A percentile compares a stretch with the other conserved stretches of the same genome.
phyloP scores from a whole-genome alignment of 2,888 invertebrate genomes.

The Diplazon laetatorius region DNA sequence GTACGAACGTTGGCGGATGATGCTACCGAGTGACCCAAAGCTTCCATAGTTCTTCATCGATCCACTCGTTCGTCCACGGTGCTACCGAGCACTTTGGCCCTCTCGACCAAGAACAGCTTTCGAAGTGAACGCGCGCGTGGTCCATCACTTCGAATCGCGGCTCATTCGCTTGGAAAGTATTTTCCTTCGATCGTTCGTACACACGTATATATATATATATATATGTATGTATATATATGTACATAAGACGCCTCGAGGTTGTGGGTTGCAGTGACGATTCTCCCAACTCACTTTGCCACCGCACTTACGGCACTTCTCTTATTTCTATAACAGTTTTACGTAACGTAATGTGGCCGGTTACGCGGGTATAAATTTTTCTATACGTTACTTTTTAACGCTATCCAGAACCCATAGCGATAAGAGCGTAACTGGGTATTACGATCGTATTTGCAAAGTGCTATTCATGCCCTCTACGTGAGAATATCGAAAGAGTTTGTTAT shows the following conservation, averaged over 20 bases:
- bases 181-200: conserved; percentile 45
- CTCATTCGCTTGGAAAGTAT: conserved; percentile 75
- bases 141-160: conserved; percentile 75
- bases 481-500: not conserved
- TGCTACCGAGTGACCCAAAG: conserved; percentile 11
- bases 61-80: conserved; percentile 20
- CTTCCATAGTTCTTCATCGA: conserved; percentile 53
- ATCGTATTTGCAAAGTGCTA: conserved; percentile 44
- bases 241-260: conserved; percentile 15
- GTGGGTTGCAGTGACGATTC: not conserved
- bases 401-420: conserved; percentile 40
- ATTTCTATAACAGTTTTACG: conserved; percentile 17
- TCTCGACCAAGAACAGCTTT: conserved; percentile 75
- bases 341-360: conserved; percentile 35
- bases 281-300: not conserved
- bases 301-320: conserved; percentile 17
- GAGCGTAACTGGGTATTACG: conserved; percentile 49
- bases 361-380: conserved; percentile 48
- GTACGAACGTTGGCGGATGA: not conserved
- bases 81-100: conserved; percentile 67
- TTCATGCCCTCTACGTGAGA: not conserved
- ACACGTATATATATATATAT: not conserved
- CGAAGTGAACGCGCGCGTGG: conserved; percentile 61
- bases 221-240: too few relatives aligned
- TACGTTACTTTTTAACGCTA: conserved; percentile 16